Percentiles rank a stretch among this genome's conserved stretches.
phyloP scores from a whole-genome alignment of 2,797 vertebrate species.

The Arrhamphus sclerolepis region DNA sequence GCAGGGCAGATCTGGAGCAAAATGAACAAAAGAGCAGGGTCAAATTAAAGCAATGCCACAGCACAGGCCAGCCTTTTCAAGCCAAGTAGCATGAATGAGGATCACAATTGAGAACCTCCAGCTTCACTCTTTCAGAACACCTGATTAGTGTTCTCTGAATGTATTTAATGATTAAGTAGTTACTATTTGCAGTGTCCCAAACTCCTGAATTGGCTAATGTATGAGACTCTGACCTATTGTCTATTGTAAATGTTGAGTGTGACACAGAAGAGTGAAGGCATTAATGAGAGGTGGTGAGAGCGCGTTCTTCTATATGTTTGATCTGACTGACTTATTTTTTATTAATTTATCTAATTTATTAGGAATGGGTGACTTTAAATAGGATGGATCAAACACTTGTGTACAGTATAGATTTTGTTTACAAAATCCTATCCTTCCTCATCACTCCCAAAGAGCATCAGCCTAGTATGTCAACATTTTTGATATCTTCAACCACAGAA shows the following conservation, averaged over 20 bases:
- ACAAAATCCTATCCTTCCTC: too few relatives aligned
- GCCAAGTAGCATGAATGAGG: conserved; percentile 48
- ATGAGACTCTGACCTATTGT: conserved; percentile 36
- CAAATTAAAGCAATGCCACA: conserved; percentile 69
- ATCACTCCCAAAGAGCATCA: too few relatives aligned
- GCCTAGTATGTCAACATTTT: too few relatives aligned
- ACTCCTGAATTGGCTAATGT: conserved; percentile 22
- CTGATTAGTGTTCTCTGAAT: conserved; percentile 52
- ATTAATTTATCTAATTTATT: too few relatives aligned
- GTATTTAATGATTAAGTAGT: conserved; percentile 49
- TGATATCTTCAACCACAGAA: too few relatives aligned
- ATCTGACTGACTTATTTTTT: too few relatives aligned
- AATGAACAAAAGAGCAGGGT: conserved; percentile 74
- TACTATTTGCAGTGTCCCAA: conserved; percentile 41
- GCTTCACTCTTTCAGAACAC: conserved; percentile 45
- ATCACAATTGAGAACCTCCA: conserved; percentile 29
- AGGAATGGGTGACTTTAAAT: too few relatives aligned
- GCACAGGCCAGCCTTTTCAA: conserved; percentile 55
- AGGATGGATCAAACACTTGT: too few relatives aligned
- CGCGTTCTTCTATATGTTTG: too few relatives aligned
- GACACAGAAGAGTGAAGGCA: conserved; percentile 21
- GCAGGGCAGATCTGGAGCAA: conserved; percentile 58
- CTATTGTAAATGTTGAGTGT: conserved; percentile 16
- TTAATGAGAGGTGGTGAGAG: conserved; percentile 10
- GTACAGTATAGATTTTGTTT: too few relatives aligned